These are phyloP conservation scores for Asbolus verrucosus DNA, from an alignment of 1,140 invertebrate species.

Conservation along the genomic window DNA sequence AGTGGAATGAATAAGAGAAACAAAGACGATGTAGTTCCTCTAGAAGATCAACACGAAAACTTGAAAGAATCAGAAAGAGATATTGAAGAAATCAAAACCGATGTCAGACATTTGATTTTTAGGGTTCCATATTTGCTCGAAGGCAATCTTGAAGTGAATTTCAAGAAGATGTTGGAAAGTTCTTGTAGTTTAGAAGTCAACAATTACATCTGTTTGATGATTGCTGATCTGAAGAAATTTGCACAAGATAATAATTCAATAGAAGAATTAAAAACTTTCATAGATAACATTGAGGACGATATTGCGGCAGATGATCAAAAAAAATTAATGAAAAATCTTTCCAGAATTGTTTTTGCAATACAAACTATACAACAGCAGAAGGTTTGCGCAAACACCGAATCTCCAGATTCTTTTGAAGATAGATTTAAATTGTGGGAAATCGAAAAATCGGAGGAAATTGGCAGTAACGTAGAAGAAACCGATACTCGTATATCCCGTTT, in stretches of 20 bases:
- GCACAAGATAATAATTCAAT: not conserved
- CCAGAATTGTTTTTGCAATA: constrained; percentile 20
- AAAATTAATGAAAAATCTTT: constrained; percentile 11
- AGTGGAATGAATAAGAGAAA: constrained; percentile 43
- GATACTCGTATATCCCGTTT: not conserved
- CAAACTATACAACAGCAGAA: constrained; percentile 7
- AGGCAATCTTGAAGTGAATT: constrained; percentile 19
- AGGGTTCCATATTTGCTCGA: constrained; percentile 34
- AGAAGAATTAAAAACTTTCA: not conserved
- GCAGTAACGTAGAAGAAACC: not conserved
- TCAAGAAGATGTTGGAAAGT: constrained; percentile 25
- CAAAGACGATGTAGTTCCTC: constrained; percentile 1
- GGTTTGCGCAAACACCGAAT: not conserved
- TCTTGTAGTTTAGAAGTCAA: constrained; percentile 17
- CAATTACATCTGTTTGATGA: constrained; percentile 31
- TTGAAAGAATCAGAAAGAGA: constrained; percentile 29
- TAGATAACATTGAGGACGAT: constrained; percentile 3
- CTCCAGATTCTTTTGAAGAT: constrained; percentile 5
- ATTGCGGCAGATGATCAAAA: not conserved
- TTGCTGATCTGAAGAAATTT: constrained; percentile 31
- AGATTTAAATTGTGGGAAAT: not conserved
- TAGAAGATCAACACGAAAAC: constrained; percentile 1
- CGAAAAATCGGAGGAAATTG: constrained; percentile 50
- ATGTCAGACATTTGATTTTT: constrained; percentile 24
- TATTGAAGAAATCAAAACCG: constrained; percentile 27